These are phyloP conservation scores for Pachyrhynchus sulphureomaculatus DNA, from an alignment of 1,140 invertebrate genomes.

Conservation along the genomic window DNA sequence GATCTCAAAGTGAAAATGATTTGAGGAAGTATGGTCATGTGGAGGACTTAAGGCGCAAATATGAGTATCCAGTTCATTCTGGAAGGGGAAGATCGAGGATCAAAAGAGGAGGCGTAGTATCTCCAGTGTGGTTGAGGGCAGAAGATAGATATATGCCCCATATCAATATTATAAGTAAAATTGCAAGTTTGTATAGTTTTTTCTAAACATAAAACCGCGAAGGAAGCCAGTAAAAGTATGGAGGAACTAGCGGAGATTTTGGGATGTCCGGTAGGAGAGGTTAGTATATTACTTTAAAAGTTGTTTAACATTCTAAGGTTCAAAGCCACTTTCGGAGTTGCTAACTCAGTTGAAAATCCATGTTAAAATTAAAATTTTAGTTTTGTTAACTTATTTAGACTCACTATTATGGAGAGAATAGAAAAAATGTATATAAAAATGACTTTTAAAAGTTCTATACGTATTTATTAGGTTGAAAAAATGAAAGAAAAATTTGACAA, in stretches of 20 bases:
- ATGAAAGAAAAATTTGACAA: slow-evolving; percentile 69
- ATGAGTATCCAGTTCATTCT: slow-evolving; percentile 54
- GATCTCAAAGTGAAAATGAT: slow-evolving; percentile 75
- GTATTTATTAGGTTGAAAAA: slow-evolving; percentile 57
- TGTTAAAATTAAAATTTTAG: no score
- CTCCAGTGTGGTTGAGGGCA: slow-evolving; percentile 61
- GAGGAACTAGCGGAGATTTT: slow-evolving; percentile 47
- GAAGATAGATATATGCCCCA: slow-evolving; percentile 80
- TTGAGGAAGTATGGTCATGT: slow-evolving; percentile 60
- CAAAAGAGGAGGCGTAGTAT: slow-evolving; percentile 56
- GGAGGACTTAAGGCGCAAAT: slow-evolving; percentile 60
- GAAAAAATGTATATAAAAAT: no score
- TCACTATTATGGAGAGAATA: no score
- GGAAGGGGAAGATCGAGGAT: slow-evolving; percentile 54
- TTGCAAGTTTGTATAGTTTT: slow-evolving; percentile 62
- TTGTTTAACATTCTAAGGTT: no score
- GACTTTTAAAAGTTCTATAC: no score
- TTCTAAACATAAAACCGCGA: slow-evolving; percentile 43
- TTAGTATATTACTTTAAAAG: background rate
- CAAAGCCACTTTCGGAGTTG: no score
- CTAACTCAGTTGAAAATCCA: no score
- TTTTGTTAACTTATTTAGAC: no score
- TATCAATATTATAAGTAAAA: slow-evolving; percentile 85
- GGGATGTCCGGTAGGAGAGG: slow-evolving; percentile 61
- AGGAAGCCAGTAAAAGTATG: slow-evolving; percentile 48